phyloP scores from a whole-genome alignment of 2,888 invertebrate species.

The Drosophila algonquin region DNA sequence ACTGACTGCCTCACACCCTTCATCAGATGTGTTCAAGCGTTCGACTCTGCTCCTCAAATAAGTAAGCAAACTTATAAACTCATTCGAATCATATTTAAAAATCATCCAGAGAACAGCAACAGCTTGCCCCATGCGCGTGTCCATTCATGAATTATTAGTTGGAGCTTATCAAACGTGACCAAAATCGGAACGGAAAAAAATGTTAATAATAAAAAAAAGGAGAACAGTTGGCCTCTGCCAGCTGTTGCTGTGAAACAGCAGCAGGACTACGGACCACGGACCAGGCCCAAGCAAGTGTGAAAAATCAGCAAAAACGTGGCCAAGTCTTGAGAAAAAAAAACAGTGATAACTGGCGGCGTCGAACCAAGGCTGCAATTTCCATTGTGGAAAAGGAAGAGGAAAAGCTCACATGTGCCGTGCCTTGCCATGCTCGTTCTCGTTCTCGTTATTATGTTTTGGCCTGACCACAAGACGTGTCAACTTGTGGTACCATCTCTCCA shows the following conservation, averaged over 20 bases:
- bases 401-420: slow-evolving; percentile 21
- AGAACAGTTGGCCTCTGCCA: slow-evolving; percentile 47
- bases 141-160: slow-evolving; percentile 76
- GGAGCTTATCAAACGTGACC: slow-evolving; percentile 77
- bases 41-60: slow-evolving; percentile 56
- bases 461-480: slow-evolving; percentile 75
- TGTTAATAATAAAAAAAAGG: slow-evolving; percentile 35
- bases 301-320: slow-evolving; percentile 57
- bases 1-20: neutral
- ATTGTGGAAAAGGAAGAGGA: slow-evolving; percentile 33
- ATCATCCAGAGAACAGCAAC: slow-evolving; percentile 55
- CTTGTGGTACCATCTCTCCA: slow-evolving; percentile 42
- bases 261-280: slow-evolving; percentile 4
- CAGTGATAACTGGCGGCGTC: slow-evolving; percentile 45
- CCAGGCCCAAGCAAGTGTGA: slow-evolving; percentile 60
- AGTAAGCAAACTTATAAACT: slow-evolving; percentile 79
- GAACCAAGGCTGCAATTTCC: slow-evolving; percentile 22
- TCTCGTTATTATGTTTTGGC: slow-evolving; percentile 70
- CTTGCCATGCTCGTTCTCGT: slow-evolving; percentile 5
- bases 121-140: slow-evolving; percentile 19
- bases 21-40: neutral
- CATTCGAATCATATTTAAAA: slow-evolving; percentile 77
- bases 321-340: slow-evolving; percentile 32
- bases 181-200: slow-evolving; percentile 61
- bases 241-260: slow-evolving; percentile 45